Percentiles rank a stretch among this genome's conserved stretches.
phyloP scores from a whole-genome alignment of 2,888 invertebrate genomes.

The Morpho deidamia region DNA sequence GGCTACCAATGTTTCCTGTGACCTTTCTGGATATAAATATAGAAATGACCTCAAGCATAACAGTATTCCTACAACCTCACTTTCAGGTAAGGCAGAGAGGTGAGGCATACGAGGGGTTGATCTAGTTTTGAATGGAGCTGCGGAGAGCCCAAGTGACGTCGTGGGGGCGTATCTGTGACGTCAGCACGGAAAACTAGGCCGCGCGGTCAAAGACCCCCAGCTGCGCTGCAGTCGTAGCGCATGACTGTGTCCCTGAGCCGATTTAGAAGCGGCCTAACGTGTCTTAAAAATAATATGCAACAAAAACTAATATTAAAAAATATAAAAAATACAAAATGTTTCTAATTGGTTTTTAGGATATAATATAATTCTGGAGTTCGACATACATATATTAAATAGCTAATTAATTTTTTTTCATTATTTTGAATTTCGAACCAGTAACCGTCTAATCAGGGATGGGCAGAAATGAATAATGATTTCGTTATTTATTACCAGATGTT shows the following conservation, averaged over 20 bases:
- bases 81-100: slow-evolving; percentile 36
- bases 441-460: no score
- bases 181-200: slow-evolving; percentile 63
- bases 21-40: slow-evolving; percentile 45
- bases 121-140: slow-evolving; percentile 73
- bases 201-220: slow-evolving; percentile 57
- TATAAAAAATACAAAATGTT: no score
- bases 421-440: no score
- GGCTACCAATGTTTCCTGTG: slow-evolving; percentile 24
- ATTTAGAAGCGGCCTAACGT: not conserved
- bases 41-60: slow-evolving; percentile 51
- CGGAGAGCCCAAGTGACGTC: slow-evolving; percentile 67
- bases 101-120: slow-evolving; percentile 53
- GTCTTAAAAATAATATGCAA: not conserved
- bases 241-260: slow-evolving; percentile 28
- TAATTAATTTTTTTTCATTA: no score
- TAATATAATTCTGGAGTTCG: no score
- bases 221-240: slow-evolving; percentile 53
- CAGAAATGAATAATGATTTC: no score
- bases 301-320: no score
- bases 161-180: slow-evolving; percentile 70
- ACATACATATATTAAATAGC: no score
- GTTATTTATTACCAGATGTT: no score
- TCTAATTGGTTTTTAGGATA: no score
- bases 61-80: slow-evolving; percentile 40